These are phyloP conservation scores for Drosophila sucinea DNA, from an alignment of 1,140 invertebrate genomes.

Conservation along the genomic window DNA sequence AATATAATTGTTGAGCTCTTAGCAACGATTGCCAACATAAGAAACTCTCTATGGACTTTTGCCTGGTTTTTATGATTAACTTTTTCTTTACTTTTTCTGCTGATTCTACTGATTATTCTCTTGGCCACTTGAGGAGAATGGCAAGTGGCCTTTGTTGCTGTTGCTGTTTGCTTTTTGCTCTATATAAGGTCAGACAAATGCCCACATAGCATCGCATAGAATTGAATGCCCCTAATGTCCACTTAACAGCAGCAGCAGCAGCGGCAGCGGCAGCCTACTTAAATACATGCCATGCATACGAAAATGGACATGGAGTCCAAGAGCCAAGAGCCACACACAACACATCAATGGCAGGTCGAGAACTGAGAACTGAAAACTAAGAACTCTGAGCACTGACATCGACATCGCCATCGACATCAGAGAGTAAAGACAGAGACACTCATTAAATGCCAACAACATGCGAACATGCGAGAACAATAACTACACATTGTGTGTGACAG, in stretches of 20 bases:
- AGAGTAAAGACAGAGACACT: slow-evolving; percentile 18
- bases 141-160: slow-evolving; percentile 63
- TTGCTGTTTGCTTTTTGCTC: slow-evolving; percentile 57
- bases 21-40: not conserved
- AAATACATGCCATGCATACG: slow-evolving; percentile 73
- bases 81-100: not conserved
- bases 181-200: slow-evolving; percentile 76
- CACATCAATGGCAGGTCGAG: slow-evolving; percentile 58
- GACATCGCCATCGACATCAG: not conserved
- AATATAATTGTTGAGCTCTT: too few relatives aligned
- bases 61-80: slow-evolving; percentile 3
- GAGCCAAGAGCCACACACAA: slow-evolving; percentile 18
- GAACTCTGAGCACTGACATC: slow-evolving; percentile 14
- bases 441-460: slow-evolving; percentile 75
- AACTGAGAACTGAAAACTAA: slow-evolving; percentile 19
- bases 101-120: slow-evolving; percentile 28
- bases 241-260: slow-evolving; percentile 57
- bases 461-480: slow-evolving; percentile 32
- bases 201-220: slow-evolving; percentile 49
- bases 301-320: slow-evolving; percentile 47
- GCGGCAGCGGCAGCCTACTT: slow-evolving; percentile 58
- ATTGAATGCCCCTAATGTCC: slow-evolving; percentile 75
- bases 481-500: not conserved
- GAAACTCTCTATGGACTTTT: not conserved
- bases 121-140: slow-evolving; percentile 46